Evolutionary conservation across 2,888 invertebrate species (phyloP), one percentile per base, ranked within the genome.

Genomic region (Chrysolina oricalcia): DNA sequence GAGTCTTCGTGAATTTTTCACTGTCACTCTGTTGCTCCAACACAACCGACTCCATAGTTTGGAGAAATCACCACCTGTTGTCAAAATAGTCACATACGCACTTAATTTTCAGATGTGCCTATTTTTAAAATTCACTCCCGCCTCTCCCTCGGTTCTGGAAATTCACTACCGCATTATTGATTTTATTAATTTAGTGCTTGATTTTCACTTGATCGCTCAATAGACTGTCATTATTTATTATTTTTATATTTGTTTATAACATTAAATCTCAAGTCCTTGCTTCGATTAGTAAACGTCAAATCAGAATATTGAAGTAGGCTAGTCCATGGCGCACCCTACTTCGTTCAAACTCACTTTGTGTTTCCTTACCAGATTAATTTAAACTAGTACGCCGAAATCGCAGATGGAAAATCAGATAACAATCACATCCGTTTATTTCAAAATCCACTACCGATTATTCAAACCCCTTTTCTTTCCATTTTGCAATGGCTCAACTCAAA

Each of bases 381-480:
- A 50, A 46, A 71, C 21, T 56, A 64, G 48, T 70, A 68, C 70
- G 66, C 64, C 27, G 35, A 23, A 53, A 53, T 53, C 23, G 15
- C 17, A 65, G n/a, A 23, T 48, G 9, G 23, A 46, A 50, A 41
- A 35, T 53, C 56, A 70, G 70, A 65, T 70, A 70, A 65, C 27
- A 40, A 72, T 70, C 62, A 59, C 65, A 65, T 70, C 13, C 8
- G 69, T 63, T 73, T 10, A 27, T 46, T 46, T 83, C 89, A 76
- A 91, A 87, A 84, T 92, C 92, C 35, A 94, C 23, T 35, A 35
- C 59, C 35, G 35, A 27, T 59, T 59, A 59, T 59, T 59, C n/a
- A 35, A 17, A 27, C n/a, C 35, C 35, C 5, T 59, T 6, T 23
- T 59, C n/a, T 35, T 27, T 59, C 35, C 15, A 27, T 59, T 59